A percentile compares a stretch with the other conserved stretches of the same genome.
phyloP scores from a whole-genome alignment of 2,113 vertebrate species.

The Garra rufa region DNA sequence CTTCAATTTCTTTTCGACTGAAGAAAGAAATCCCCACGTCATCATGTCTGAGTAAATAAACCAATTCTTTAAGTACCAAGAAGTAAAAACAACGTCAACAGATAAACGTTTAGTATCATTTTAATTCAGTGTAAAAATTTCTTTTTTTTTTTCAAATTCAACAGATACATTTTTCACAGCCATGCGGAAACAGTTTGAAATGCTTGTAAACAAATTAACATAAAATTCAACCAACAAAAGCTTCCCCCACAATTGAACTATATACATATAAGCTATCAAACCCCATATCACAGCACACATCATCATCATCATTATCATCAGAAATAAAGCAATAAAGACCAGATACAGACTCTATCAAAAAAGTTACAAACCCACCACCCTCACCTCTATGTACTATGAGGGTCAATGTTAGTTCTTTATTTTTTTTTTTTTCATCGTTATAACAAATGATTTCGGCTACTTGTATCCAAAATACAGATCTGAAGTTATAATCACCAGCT shows the following conservation, averaged over 20 bases:
- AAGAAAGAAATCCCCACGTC: no score
- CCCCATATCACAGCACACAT: conserved; percentile 83
- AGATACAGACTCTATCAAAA: conserved; percentile 95
- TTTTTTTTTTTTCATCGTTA: conserved; percentile 68
- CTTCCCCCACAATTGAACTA: conserved; percentile 89
- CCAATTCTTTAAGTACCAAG: not conserved
- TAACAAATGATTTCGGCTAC: conserved; percentile 75
- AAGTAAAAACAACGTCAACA: not conserved
- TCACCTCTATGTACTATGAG: conserved; percentile 84
- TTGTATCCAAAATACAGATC: conserved; percentile 95
- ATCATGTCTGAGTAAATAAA: no score
- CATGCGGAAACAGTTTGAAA: conserved; percentile 87
- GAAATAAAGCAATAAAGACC: conserved; percentile 86
- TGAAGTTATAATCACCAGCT: conserved; percentile 80
- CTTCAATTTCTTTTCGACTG: no score
- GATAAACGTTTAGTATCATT: conserved; percentile 67
- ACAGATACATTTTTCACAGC: conserved; percentile 93
- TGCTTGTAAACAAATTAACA: conserved; percentile 76
- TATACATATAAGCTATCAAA: conserved; percentile 84
- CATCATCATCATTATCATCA: conserved; percentile 87
- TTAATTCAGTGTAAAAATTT: conserved; percentile 99
- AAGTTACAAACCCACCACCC: conserved; percentile 91
- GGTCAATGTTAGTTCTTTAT: conserved; percentile 75
- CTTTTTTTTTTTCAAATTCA: conserved; percentile 85
- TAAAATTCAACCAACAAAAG: conserved; percentile 80